Evolutionary conservation across 2,113 vertebrate genomes (phyloP), one percentile per base, ranked within the genome.

Genomic region (Ondatra zibethicus): DNA sequence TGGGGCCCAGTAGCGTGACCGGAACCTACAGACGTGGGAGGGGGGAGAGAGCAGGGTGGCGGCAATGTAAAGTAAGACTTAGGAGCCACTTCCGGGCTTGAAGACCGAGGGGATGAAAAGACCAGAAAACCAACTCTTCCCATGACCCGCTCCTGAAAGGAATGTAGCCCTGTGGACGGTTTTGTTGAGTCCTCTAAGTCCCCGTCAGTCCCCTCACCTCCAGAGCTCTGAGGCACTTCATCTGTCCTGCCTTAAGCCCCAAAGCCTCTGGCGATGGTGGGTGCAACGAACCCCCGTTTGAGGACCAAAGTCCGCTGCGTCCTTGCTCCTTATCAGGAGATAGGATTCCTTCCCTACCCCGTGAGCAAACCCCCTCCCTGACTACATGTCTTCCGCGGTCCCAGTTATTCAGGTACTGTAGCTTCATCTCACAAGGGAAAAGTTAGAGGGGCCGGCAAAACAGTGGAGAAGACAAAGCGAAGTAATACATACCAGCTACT

Each of bases 381-480:
- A 52, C 19, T 66, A 66, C 33, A 29, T 0, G 2, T 21, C 89
- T 72, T 88, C 52, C 31, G 86, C n/a, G 61, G 93, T 93, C 76
- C 81, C 70, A 85, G 76, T 25, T 65, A n/a, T 50, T 81, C 29
- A 70, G 19, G 80, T 9, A 45, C 61, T 86, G 66, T 47, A 90
- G 76, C 45, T 58, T 85, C 5, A 63, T 47, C 95, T 86, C 50
- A 36, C 31, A 39, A 81, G 27, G 13, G 31, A 86, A 86, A 86
- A 21, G 58, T 11, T 11, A 47, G 36, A 91, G 81, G 66, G 97
- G 39, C 66, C 78, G 16, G 78, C 6, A 31, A 75, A 95, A 93
- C 9, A 75, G 55, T 14, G 70, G 68, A 63, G 52, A 52, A 95
- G 96, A 92, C 5, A 76, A 96, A 52, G 58, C 50, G 47, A 76